Conservation (phyloP, 2,888 invertebrate species). For the Exocentrus adspersus region DNA sequence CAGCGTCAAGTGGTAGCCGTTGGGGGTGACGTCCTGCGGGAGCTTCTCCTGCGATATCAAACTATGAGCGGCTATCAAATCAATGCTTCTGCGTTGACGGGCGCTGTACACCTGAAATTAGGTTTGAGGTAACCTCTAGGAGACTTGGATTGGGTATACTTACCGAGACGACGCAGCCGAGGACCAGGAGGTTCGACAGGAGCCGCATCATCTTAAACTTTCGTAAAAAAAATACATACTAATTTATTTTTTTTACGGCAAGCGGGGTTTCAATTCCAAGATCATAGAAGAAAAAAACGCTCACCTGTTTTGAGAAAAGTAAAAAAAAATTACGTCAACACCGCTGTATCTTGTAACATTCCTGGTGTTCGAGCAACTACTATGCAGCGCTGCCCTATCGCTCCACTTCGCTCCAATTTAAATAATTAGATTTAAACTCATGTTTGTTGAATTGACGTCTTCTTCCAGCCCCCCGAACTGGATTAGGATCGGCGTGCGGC, state of each 20-base stretch:
- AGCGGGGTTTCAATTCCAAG: background rate
- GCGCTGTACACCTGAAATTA: constrained; percentile 40
- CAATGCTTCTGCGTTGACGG: constrained; percentile 70
- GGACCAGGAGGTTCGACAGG: constrained; percentile 19
- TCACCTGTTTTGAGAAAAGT: background rate
- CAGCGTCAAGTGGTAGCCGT: constrained; percentile 73
- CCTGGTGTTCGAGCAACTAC: background rate
- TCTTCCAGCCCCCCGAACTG: background rate
- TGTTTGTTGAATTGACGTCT: background rate
- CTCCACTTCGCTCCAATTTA: background rate
- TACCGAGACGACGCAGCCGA: constrained; percentile 31
- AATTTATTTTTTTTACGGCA: background rate
- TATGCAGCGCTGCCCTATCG: background rate
- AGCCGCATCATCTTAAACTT: constrained; percentile 30
- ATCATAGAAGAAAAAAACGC: background rate
- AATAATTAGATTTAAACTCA: background rate
- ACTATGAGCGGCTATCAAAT: constrained; percentile 75
- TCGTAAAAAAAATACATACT: constrained; percentile 22
- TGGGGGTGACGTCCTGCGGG: constrained; percentile 72
- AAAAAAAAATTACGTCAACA: background rate
- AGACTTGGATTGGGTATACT: constrained; percentile 23
- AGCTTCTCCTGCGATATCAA: constrained; percentile 72
- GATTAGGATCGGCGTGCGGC: background rate
- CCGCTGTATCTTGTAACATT: background rate
- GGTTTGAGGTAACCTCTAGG: no score